Evolutionary conservation across 1,140 invertebrate species (phyloP).

Genomic region (Pararge aegeria): DNA sequence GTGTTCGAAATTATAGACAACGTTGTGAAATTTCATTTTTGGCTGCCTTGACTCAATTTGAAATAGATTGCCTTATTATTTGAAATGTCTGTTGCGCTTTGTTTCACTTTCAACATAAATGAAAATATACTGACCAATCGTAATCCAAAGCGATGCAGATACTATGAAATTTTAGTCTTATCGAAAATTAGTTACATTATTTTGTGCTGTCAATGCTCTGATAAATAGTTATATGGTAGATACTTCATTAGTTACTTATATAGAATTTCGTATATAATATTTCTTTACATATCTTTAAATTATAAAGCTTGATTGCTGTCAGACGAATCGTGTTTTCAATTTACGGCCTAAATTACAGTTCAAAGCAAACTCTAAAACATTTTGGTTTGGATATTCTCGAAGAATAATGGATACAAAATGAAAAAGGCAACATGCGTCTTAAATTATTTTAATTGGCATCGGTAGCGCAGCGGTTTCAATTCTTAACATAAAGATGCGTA

Average conservation of each 20-base stretch:
- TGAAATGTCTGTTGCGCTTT: conserved; percentile 6
- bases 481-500: conserved; percentile 18
- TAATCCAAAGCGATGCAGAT: too few relatives aligned
- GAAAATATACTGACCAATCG: too few relatives aligned
- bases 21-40: conserved; percentile 45
- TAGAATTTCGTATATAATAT: neutral
- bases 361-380: conserved; percentile 44
- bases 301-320: neutral
- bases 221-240: neutral
- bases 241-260: neutral
- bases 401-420: conserved; percentile 76
- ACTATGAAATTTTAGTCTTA: too few relatives aligned
- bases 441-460: conserved; percentile 81
- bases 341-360: conserved; percentile 28
- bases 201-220: too few relatives aligned
- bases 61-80: conserved; percentile 25
- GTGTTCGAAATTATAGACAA: conserved; percentile 49
- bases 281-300: neutral
- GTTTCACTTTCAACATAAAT: conserved; percentile 8
- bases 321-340: conserved; percentile 22
- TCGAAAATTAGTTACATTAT: too few relatives aligned
- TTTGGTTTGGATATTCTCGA: conserved; percentile 64
- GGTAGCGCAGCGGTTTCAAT: conserved; percentile 59
- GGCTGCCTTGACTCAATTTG: conserved; percentile 25
- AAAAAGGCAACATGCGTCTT: conserved; percentile 73